A percentile compares a stretch with the other conserved stretches of the same genome.
These are phyloP conservation scores for Ochlodes sylvanus DNA, from an alignment of 2,888 invertebrate genomes.

Conservation along the genomic window DNA sequence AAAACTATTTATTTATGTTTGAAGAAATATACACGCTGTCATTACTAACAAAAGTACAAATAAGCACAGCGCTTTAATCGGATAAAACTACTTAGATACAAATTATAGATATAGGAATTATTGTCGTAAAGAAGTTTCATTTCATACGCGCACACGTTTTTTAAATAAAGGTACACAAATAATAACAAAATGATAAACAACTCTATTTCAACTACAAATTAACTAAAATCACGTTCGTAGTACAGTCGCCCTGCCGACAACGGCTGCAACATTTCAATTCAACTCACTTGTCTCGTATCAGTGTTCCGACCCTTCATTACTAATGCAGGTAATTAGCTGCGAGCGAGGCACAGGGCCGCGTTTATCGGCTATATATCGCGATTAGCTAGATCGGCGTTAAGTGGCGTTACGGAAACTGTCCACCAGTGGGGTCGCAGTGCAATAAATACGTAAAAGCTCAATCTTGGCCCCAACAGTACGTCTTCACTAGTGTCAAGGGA, in stretches of 20 bases:
- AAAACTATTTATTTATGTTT: too few species aligned
- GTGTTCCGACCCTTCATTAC: constrained; percentile 62
- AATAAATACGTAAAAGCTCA: constrained; percentile 58
- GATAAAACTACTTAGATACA: too few species aligned
- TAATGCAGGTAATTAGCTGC: constrained; percentile 78
- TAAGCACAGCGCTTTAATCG: too few species aligned
- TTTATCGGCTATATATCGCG: constrained; percentile 74
- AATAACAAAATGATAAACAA: background rate
- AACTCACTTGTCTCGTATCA: background rate
- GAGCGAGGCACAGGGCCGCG: constrained; percentile 43
- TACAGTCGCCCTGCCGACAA: background rate
- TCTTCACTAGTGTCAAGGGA: constrained; percentile 76
- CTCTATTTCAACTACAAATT: background rate
- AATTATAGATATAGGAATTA: too few species aligned
- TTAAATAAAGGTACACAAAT: too few species aligned
- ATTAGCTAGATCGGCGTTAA: constrained; percentile 77
- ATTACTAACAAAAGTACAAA: too few species aligned
- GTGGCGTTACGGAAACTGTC: constrained; percentile 53
- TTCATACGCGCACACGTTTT: too few species aligned
- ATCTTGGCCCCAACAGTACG: constrained; percentile 60
- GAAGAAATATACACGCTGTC: too few species aligned
- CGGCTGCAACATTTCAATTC: background rate
- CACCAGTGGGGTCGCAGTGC: constrained; percentile 53
- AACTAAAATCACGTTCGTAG: background rate
- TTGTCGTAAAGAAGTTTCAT: too few species aligned